Conservation (phyloP, 1,140 invertebrate species). For the Drosophila bocki region DNA sequence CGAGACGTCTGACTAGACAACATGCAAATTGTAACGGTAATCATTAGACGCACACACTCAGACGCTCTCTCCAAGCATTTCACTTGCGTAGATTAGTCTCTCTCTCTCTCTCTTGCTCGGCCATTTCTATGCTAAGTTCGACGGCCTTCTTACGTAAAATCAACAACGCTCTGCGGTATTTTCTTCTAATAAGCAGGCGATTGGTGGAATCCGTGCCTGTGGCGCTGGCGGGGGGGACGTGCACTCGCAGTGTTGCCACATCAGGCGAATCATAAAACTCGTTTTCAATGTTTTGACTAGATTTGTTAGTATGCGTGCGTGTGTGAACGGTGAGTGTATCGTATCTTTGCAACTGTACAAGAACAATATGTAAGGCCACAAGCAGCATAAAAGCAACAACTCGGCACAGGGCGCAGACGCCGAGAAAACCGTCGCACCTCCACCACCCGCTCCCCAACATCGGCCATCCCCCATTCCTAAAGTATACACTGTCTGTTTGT, state of each 20-base stretch:
- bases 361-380: conserved; percentile 65
- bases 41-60: conserved; percentile 65
- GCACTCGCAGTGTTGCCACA: conserved; percentile 63
- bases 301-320: conserved; percentile 15
- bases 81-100: conserved; percentile 59
- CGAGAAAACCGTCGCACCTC: conserved; percentile 48
- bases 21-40: conserved; percentile 81
- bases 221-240: conserved; percentile 18
- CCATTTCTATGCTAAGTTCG: conserved; percentile 68
- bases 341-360: conserved; percentile 82
- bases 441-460: conserved; percentile 11
- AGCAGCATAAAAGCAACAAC: conserved; percentile 59
- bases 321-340: conserved; percentile 28
- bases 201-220: conserved; percentile 14
- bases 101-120: conserved; percentile 15
- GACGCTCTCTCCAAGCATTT: conserved; percentile 37
- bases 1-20: conserved; percentile 79
- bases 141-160: conserved; percentile 83
- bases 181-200: conserved; percentile 75
- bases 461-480: conserved; percentile 31
- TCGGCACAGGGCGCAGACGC: conserved; percentile 70
- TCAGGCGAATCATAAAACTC: conserved; percentile 62
- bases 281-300: conserved; percentile 65
- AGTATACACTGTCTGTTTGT: conserved; percentile 57
- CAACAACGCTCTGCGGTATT: conserved; percentile 69